Evolutionary conservation across 1,140 invertebrate species (phyloP).

Genomic region (Drosophila miranda): DNA sequence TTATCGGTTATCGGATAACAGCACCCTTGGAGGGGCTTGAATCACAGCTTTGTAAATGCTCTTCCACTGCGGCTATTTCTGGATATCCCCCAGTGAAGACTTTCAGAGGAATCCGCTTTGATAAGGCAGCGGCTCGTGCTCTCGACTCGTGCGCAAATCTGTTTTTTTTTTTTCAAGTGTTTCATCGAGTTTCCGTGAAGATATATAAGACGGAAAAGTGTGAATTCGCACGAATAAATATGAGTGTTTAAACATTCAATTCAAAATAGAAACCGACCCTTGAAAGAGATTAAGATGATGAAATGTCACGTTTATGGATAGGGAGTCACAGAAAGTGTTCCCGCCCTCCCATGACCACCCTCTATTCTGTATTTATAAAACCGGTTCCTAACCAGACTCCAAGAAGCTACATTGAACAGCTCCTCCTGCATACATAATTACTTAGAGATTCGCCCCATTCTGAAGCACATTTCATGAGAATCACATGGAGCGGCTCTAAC

Average conservation of each 20-base stretch:
- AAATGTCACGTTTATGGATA: too few relatives aligned
- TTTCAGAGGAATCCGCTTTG: conserved; percentile 13
- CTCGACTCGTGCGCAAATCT: neutral
- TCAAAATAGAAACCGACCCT: too few relatives aligned
- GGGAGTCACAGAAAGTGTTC: too few relatives aligned
- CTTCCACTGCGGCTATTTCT: conserved; percentile 12
- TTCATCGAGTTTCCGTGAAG: neutral
- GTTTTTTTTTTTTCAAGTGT: neutral
- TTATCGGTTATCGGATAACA: conserved; percentile 17
- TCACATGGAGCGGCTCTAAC: too few relatives aligned
- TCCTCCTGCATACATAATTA: too few relatives aligned
- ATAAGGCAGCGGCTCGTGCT: conserved; percentile 19
- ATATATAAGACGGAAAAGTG: neutral
- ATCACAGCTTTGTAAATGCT: conserved; percentile 39
- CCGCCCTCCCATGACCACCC: too few relatives aligned
- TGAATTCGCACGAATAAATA: neutral
- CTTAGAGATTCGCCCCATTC: too few relatives aligned
- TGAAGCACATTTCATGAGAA: too few relatives aligned
- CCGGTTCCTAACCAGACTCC: too few relatives aligned
- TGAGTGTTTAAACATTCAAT: neutral
- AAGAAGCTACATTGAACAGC: too few relatives aligned
- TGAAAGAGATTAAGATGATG: too few relatives aligned
- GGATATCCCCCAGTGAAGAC: conserved; percentile 22
- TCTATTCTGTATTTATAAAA: too few relatives aligned
- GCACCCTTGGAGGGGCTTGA: neutral